These are phyloP conservation scores for Actinopyga echinites DNA, from an alignment of 53 echinoderm and acorn worm genomes.

Conservation along the genomic window DNA sequence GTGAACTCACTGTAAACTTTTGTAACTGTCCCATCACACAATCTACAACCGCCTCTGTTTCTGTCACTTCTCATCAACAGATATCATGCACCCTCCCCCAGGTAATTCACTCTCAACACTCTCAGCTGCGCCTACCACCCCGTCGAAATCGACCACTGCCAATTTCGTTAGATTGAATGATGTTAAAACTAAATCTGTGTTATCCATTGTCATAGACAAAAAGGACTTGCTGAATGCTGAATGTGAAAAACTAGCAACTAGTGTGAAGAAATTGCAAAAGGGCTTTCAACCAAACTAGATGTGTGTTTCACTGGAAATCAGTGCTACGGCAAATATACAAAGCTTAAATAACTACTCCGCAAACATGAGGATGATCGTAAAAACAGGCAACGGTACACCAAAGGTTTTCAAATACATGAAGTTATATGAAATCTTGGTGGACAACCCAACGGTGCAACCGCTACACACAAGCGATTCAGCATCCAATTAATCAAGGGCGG, in stretches of 20 bases:
- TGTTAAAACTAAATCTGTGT: background rate
- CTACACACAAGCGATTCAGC: background rate
- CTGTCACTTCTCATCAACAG: no score
- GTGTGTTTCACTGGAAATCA: background rate
- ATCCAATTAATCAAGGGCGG: background rate
- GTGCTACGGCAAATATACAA: constrained; percentile 12
- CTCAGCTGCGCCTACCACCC: background rate
- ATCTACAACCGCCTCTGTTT: no score
- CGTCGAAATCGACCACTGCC: background rate
- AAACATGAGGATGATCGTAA: background rate
- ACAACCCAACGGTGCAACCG: constrained; percentile 3
- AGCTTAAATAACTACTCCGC: background rate
- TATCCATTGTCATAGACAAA: background rate
- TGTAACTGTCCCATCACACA: no score
- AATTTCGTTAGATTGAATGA: background rate
- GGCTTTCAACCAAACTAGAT: background rate
- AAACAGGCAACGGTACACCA: background rate
- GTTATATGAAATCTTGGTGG: background rate
- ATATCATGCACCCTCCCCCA: background rate
- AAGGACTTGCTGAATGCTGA: constrained; percentile 9
- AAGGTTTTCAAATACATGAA: constrained; percentile 10
- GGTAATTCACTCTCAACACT: background rate
- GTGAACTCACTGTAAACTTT: no score
- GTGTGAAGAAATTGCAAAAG: background rate
- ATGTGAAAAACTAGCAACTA: constrained; percentile 16